phyloP scores from a whole-genome alignment of 2,888 invertebrate species.

The Trilocha varians region DNA sequence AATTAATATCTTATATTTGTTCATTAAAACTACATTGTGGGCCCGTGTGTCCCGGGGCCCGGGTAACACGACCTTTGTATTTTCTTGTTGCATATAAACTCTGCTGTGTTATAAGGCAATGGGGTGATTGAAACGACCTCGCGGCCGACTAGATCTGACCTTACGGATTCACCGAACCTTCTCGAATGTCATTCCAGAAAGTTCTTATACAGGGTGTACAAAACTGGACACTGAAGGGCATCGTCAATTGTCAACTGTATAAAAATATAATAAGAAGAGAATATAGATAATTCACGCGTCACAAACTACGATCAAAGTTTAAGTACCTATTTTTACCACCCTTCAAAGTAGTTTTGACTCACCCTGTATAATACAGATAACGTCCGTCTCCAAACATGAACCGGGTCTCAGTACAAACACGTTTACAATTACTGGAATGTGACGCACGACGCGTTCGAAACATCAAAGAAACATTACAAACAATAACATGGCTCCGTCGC shows the following conservation, averaged over 20 bases:
- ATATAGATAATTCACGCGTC: too few relatives aligned
- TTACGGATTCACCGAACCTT: not conserved
- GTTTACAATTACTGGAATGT: constrained; percentile 70
- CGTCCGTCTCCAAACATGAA: constrained; percentile 16
- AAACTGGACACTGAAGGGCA: too few relatives aligned
- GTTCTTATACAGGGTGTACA: too few relatives aligned
- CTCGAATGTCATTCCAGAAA: not conserved
- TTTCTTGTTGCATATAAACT: constrained; percentile 72
- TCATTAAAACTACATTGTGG: constrained; percentile 74
- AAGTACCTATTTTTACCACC: too few relatives aligned
- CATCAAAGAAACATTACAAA: constrained; percentile 50
- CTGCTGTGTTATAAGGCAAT: constrained; percentile 73
- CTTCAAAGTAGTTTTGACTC: too few relatives aligned
- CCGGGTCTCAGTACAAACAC: constrained; percentile 32
- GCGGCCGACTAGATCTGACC: constrained; percentile 18
- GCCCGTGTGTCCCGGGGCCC: constrained; percentile 71
- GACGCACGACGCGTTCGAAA: constrained; percentile 64
- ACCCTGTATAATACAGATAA: not conserved
- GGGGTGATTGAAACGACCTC: constrained; percentile 50
- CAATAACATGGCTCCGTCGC: constrained; percentile 49
- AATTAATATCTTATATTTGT: constrained; percentile 74
- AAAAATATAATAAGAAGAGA: too few relatives aligned
- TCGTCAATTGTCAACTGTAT: too few relatives aligned
- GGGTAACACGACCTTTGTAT: constrained; percentile 74
- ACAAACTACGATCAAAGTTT: too few relatives aligned